Evolutionary conservation across 2,888 invertebrate genomes (phyloP), one percentile per base, ranked within the genome.

Genomic region (Heliconius charithonia): DNA sequence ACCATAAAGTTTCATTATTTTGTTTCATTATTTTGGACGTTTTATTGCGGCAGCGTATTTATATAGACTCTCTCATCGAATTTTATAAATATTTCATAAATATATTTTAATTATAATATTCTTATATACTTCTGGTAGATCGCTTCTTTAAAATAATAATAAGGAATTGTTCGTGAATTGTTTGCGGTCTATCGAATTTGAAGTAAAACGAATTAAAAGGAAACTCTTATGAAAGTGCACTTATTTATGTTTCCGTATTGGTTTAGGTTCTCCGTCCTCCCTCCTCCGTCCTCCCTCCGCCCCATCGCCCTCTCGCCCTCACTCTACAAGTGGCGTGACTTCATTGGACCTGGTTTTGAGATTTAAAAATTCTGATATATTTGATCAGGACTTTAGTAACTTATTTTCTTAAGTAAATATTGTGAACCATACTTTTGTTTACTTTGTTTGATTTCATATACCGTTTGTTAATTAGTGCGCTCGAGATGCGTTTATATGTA

Each of bases 181-280:
- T 13, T 59, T 16, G 37, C n/a, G 65, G 32, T 65, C 27, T 32
- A 29, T 19, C 51, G 32, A 79, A 59, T 67, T 67, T 69, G 16
- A 77, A 70, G 73, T 72, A 56, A 74, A 73, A 74, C 76, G 74
- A 73, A 70, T 79, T 74, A 74, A 73, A 79, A 74, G 73, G 67
- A 72, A 66, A 32, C 72, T 69, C 69, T 76, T 76, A 73, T 27
- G 62, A 74, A 73, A 72, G 72, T 79, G 72, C 67, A 62, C 67
- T 62, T 76, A 73, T 76, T 76, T 79, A 67, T 75, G 76, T 76
- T 73, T 62, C 69, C 19, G 37, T 76, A 51, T 74, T 76, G 79
- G 73, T 76, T 76, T 76, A 79, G 76, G 76, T 45, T 62, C 32
- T 70, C 69, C 37, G 19, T n/a, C 62, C n/a, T 70, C 69, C 37